Evolutionary conservation across 2,888 invertebrate genomes (phyloP).

Genomic region (Thymelicus sylvestris): DNA sequence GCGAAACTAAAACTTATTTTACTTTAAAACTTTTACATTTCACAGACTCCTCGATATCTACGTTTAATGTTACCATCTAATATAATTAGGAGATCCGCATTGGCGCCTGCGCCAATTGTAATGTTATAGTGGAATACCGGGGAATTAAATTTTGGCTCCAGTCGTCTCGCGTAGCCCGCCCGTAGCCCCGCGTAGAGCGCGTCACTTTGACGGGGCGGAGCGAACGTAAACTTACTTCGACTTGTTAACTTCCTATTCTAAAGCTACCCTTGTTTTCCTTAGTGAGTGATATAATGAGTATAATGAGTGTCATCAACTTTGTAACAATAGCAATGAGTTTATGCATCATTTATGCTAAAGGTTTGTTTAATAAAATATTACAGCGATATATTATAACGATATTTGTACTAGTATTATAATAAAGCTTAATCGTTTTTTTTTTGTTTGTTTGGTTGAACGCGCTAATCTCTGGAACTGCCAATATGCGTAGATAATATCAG

Average conservation of each 20-base stretch:
- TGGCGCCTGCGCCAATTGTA: slow-evolving; percentile 41
- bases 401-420: no score
- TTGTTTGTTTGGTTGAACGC: no score
- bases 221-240: slow-evolving; percentile 12
- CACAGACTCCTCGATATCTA: slow-evolving; percentile 5
- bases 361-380: not conserved
- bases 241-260: not conserved
- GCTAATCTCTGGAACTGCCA: no score
- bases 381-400: no score
- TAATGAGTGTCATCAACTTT: slow-evolving; percentile 20
- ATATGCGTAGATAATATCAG: no score
- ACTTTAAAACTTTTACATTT: slow-evolving; percentile 15
- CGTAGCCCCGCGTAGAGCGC: slow-evolving; percentile 30
- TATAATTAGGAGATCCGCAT: slow-evolving; percentile 28
- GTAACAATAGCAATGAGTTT: not conserved
- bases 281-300: not conserved
- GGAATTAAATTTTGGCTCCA: slow-evolving; percentile 27
- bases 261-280: not conserved
- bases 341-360: slow-evolving; percentile 20
- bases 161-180: slow-evolving; percentile 21
- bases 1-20: slow-evolving; percentile 21
- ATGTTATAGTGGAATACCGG: not conserved
- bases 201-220: not conserved
- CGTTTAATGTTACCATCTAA: slow-evolving; percentile 3
- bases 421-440: no score